These are phyloP conservation scores for Microtus montanus DNA, from an alignment of 2,113 vertebrate species.

Conservation along the genomic window DNA sequence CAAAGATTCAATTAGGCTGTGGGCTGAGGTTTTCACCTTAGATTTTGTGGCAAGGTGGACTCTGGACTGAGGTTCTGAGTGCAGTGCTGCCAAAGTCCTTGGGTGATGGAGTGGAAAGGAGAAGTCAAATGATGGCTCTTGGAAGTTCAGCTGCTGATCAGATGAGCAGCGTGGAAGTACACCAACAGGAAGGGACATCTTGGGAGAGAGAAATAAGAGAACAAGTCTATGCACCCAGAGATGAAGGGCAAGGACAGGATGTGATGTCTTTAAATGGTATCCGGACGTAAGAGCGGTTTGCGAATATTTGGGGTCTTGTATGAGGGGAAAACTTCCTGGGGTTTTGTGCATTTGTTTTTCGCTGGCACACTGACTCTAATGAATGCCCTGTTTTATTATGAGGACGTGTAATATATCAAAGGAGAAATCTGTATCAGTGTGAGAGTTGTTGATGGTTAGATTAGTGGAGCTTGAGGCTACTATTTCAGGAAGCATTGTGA, in stretches of 20 bases:
- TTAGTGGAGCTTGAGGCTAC: background rate
- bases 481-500: slow-evolving; percentile 20
- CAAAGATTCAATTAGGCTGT: background rate
- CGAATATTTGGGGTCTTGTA: background rate
- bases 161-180: background rate
- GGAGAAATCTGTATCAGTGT: background rate
- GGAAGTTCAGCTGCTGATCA: slow-evolving; percentile 57
- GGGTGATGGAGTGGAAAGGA: slow-evolving; percentile 53
- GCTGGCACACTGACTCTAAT: slow-evolving; percentile 38
- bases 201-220: background rate
- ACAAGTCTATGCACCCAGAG: background rate
- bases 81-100: slow-evolving; percentile 50
- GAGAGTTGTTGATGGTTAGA: background rate
- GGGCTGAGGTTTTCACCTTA: slow-evolving; percentile 7
- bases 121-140: background rate
- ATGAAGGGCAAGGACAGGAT: slow-evolving; percentile 35
- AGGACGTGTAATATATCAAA: slow-evolving; percentile 17
- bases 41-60: slow-evolving; percentile 11
- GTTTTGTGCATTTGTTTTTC: slow-evolving; percentile 18
- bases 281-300: background rate
- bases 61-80: slow-evolving; percentile 60
- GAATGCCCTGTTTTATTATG: background rate
- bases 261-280: background rate
- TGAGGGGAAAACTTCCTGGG: slow-evolving; percentile 29
- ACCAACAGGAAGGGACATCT: slow-evolving; percentile 51